Conservation (phyloP, 2,888 invertebrate genomes). For the Pseudococcus viburni region DNA sequence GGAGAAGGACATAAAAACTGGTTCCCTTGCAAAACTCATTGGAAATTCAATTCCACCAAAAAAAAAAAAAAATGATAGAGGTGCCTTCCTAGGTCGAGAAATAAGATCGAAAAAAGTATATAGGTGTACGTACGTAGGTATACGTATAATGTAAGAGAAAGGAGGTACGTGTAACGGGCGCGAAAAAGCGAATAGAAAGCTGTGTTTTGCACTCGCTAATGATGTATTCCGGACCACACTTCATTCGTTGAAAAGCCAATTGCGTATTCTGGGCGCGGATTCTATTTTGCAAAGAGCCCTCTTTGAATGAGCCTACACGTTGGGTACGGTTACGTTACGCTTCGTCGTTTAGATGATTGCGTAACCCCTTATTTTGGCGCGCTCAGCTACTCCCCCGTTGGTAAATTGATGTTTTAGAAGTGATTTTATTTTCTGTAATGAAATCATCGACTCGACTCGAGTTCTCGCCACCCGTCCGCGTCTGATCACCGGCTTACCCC, state of each 20-base stretch:
- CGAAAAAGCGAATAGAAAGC: slow-evolving; percentile 60
- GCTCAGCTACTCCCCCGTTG: slow-evolving; percentile 46
- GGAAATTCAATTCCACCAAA: too few relatives aligned
- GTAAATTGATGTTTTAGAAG: slow-evolving; percentile 66
- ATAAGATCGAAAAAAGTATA: too few relatives aligned
- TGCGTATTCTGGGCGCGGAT: slow-evolving; percentile 66
- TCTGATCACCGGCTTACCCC: too few relatives aligned
- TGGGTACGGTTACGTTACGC: slow-evolving; percentile 61
- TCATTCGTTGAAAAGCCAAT: slow-evolving; percentile 65
- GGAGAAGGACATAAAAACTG: too few relatives aligned
- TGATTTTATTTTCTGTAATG: slow-evolving; percentile 66
- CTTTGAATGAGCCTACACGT: slow-evolving; percentile 61
- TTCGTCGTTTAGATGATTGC: slow-evolving; percentile 64
- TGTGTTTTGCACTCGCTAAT: slow-evolving; percentile 66
- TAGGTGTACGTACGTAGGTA: too few relatives aligned
- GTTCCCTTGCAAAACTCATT: too few relatives aligned
- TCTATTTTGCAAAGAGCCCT: slow-evolving; percentile 66
- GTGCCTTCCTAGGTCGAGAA: too few relatives aligned
- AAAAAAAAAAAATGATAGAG: too few relatives aligned
- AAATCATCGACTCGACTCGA: slow-evolving; percentile 59
- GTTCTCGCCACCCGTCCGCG: slow-evolving; percentile 19
- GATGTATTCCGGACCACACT: slow-evolving; percentile 66
- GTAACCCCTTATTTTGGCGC: slow-evolving; percentile 65
- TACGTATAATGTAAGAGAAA: background rate
- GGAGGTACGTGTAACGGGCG: background rate